These are phyloP conservation scores for Thelaira solivaga DNA, from an alignment of 2,888 invertebrate genomes.

Conservation along the genomic window DNA sequence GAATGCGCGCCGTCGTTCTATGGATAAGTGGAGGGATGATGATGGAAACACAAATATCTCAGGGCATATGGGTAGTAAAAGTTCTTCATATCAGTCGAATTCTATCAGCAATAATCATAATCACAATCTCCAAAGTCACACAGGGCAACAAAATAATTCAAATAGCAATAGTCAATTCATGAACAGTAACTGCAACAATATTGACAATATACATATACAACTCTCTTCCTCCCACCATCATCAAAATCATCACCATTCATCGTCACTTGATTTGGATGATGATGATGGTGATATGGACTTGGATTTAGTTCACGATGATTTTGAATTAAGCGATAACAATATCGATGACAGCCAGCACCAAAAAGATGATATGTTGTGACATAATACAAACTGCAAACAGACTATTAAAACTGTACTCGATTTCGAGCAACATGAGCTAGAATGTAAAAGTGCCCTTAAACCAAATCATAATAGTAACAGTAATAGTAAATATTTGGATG, in stretches of 20 bases:
- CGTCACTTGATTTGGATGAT: constrained; percentile 72
- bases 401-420: constrained; percentile 49
- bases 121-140: constrained; percentile 25
- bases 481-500: constrained; percentile 12
- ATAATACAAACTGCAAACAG: constrained; percentile 63
- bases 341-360: constrained; percentile 48
- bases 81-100: constrained; percentile 35
- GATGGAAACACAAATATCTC: constrained; percentile 76
- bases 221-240: constrained; percentile 47
- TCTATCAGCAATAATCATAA: constrained; percentile 23
- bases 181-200: constrained; percentile 42
- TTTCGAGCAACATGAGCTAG: constrained; percentile 25
- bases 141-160: constrained; percentile 30
- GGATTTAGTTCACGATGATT: constrained; percentile 74
- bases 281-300: constrained; percentile 75
- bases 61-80: not conserved
- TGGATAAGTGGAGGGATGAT: constrained; percentile 99
- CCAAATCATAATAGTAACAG: constrained; percentile 11
- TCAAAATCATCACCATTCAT: constrained; percentile 59
- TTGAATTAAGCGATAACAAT: constrained; percentile 70
- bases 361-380: constrained; percentile 72
- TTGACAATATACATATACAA: constrained; percentile 39
- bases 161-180: constrained; percentile 32
- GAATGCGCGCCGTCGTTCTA: constrained; percentile 98
- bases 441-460: constrained; percentile 53